Percentiles rank a stretch among this genome's conserved stretches.
Evolutionary conservation across 2,797 vertebrate genomes (phyloP).

Genomic region (Synaphobranchus kaupii): DNA sequence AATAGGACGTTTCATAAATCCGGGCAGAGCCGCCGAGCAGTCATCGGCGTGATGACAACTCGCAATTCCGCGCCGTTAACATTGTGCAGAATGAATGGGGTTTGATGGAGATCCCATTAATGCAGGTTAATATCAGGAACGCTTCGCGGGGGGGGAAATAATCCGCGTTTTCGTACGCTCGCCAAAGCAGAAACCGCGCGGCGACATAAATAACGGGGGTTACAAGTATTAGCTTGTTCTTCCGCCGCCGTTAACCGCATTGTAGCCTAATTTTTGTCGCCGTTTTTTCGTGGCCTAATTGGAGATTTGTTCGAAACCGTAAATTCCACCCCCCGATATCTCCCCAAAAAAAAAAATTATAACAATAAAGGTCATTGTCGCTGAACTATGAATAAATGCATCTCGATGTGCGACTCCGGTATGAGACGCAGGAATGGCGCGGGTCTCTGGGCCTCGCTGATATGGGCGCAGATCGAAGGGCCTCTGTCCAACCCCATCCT

Average conservation of each 20-base stretch:
- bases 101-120: slow-evolving; percentile 27
- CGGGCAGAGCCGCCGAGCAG: background rate
- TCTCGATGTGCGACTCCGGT: background rate
- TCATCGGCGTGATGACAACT: slow-evolving; percentile 13
- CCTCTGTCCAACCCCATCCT: slow-evolving; percentile 12
- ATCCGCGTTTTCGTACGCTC: slow-evolving; percentile 6
- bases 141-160: background rate
- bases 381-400: slow-evolving; percentile 21
- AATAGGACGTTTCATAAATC: slow-evolving; percentile 42
- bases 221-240: background rate
- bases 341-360: slow-evolving; percentile 8
- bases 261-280: background rate
- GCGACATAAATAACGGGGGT: slow-evolving; percentile 5
- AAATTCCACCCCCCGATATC: background rate
- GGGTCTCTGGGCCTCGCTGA: background rate
- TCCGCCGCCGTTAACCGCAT: background rate
- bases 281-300: background rate
- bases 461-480: slow-evolving; percentile 22
- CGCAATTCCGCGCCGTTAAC: background rate
- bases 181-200: background rate
- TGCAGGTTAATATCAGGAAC: slow-evolving; percentile 15
- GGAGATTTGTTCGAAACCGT: slow-evolving; percentile 5
- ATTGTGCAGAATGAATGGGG: slow-evolving; percentile 5
- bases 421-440: background rate
- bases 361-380: background rate